Evolutionary conservation across 2,113 vertebrate genomes (phyloP).

Genomic region (Strigops habroptila): DNA sequence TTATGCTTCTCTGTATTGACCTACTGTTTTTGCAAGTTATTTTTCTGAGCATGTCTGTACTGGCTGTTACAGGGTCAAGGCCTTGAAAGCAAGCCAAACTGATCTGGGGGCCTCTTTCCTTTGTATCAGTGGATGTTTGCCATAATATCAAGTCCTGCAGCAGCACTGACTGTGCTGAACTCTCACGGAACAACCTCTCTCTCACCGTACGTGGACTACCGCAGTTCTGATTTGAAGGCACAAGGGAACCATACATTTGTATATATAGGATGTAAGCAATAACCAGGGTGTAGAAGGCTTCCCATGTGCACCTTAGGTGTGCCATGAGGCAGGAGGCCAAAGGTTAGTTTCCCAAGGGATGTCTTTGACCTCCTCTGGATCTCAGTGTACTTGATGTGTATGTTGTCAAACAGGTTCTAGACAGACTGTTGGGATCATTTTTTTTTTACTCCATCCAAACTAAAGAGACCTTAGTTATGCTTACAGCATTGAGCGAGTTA

Average conservation of each 20-base stretch:
- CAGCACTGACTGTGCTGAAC: neutral
- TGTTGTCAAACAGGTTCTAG: neutral
- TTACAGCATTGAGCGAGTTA: neutral
- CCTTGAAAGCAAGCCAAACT: conserved; percentile 19
- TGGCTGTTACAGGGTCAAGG: conserved; percentile 18
- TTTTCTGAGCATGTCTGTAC: conserved; percentile 21
- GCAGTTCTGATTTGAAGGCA: neutral
- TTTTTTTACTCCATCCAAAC: neutral
- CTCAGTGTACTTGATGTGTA: neutral
- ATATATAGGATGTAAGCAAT: neutral
- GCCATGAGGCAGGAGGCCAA: neutral
- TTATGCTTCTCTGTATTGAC: conserved; percentile 3
- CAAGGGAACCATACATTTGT: neutral
- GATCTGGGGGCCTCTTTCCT: neutral
- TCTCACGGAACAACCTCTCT: neutral
- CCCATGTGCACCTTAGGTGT: neutral
- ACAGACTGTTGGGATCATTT: neutral
- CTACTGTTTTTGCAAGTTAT: conserved; percentile 12
- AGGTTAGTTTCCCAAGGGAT: neutral
- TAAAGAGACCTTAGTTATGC: neutral
- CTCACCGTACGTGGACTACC: neutral
- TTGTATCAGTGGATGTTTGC: conserved; percentile 23
- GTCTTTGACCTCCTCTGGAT: neutral
- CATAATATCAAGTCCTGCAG: neutral
- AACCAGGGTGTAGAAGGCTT: neutral